These are phyloP conservation scores for Calidris pugnax DNA, from an alignment of 2,113 vertebrate species.

Conservation along the genomic window DNA sequence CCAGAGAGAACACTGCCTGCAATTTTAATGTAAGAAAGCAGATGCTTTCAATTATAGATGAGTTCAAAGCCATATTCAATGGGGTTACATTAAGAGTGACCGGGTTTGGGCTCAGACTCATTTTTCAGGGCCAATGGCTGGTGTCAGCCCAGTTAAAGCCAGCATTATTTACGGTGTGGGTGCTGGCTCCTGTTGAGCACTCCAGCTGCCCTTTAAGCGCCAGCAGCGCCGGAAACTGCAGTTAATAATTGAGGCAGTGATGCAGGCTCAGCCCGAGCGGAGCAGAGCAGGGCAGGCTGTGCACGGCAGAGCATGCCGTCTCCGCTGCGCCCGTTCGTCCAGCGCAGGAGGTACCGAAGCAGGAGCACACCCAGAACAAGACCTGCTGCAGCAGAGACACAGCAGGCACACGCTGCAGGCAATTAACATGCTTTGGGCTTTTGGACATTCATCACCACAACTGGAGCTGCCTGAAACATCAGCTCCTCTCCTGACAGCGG, in stretches of 20 bases:
- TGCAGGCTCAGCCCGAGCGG: neutral
- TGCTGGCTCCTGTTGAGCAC: neutral
- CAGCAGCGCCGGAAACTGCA: neutral
- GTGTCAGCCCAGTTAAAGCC: neutral
- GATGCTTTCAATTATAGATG: neutral
- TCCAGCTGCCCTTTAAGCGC: neutral
- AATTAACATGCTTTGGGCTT: rapidly evolving
- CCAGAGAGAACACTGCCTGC: neutral
- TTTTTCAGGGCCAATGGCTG: neutral
- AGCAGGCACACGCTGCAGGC: rapidly evolving
- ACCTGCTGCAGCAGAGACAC: too few species aligned
- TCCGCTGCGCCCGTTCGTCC: neutral
- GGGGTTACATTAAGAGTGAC: neutral
- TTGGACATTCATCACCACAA: rapidly evolving
- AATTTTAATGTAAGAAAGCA: neutral
- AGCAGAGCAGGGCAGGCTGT: neutral
- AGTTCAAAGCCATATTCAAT: neutral
- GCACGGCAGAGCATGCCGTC: rapidly evolving
- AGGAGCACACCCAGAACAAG: neutral
- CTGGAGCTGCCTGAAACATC: neutral
- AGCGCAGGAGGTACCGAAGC: rapidly evolving
- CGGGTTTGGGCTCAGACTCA: neutral
- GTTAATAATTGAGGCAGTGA: neutral
- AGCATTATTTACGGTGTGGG: neutral
- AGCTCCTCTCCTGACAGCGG: neutral